Evolutionary conservation across 2,797 vertebrate species (phyloP).

Genomic region (Dicrostonyx torquatus): DNA sequence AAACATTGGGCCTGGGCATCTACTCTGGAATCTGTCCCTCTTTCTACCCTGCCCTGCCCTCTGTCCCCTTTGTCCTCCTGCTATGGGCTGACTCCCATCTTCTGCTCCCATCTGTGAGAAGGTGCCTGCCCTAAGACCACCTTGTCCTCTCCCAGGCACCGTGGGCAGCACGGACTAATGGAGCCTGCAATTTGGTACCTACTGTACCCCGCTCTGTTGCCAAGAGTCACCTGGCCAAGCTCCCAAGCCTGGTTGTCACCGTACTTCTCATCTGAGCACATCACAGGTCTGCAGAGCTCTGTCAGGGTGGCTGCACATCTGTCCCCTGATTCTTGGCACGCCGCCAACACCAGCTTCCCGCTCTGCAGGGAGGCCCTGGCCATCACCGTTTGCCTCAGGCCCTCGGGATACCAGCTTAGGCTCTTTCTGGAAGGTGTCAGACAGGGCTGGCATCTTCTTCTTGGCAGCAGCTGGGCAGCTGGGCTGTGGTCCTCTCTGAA

Average conservation of each 20-base stretch:
- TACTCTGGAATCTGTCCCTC: background rate
- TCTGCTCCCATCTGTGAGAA: background rate
- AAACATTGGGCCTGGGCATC: background rate
- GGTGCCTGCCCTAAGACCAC: background rate
- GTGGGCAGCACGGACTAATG: background rate
- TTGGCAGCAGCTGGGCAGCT: background rate
- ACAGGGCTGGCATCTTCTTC: background rate
- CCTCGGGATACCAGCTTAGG: background rate
- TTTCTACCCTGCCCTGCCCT: background rate
- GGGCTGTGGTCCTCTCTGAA: background rate
- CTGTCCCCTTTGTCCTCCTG: background rate
- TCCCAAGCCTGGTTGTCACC: slow-evolving; percentile 86
- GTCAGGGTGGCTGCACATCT: slow-evolving; percentile 86
- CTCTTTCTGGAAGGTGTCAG: background rate
- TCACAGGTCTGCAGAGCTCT: slow-evolving; percentile 83
- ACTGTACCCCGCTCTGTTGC: background rate
- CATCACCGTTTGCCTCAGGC: background rate
- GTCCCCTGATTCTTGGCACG: slow-evolving; percentile 79
- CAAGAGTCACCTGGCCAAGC: background rate
- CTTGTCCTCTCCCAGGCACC: background rate
- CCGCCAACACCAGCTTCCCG: background rate
- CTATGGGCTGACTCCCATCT: background rate
- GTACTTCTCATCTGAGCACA: slow-evolving; percentile 70
- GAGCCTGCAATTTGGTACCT: background rate
- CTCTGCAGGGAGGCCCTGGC: slow-evolving; percentile 34